Evolutionary conservation across 2,113 vertebrate genomes (phyloP), one percentile per base, ranked within the genome.

Genomic region (Apteryx mantelli): DNA sequence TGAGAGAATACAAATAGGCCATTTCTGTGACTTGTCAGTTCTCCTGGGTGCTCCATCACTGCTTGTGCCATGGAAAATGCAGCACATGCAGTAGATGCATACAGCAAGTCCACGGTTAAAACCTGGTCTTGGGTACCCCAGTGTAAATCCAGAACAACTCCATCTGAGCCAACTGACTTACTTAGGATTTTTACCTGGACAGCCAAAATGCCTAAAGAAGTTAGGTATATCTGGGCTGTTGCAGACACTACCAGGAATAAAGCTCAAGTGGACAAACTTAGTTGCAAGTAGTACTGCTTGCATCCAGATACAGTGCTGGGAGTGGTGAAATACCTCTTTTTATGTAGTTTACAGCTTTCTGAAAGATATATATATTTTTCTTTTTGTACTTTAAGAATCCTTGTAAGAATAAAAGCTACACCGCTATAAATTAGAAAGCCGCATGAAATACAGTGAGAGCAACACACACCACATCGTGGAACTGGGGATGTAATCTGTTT

Each of bases 401-500:
- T 50, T 74, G 16, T 46, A 82, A 85, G 46, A 87, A 55, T 75
- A 87, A 78, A 88, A 84, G 5, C 40, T 13, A 48, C 61, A 55
- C 50, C 70, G 44, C 30, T 81, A 40, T 64, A 95, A 93, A 96
- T 91, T 83, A 88, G 71, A 90, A 88, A 40, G 7, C 24, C 24
- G 86, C 36, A 63, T 73, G 73, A 86, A 96, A 87, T 75, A 81
- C 63, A 89, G 89, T 8, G 65, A 68, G 55, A 93, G 70, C 65
- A 90, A 83, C 73, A 60, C 52, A 76, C 66, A 85, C 55, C 13
- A 30, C 53, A 38, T 65, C 3, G 11, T 88, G 78, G 92, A 89
- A 94, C 82, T 50, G 80, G 84, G 64, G 85, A 79, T 94, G 82
- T 77, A 84, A 88, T 97, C 94, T 96, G 92, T 82, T 93, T 94